Conservation (phyloP, 2,113 vertebrate species). For the Ochotona princeps region DNA sequence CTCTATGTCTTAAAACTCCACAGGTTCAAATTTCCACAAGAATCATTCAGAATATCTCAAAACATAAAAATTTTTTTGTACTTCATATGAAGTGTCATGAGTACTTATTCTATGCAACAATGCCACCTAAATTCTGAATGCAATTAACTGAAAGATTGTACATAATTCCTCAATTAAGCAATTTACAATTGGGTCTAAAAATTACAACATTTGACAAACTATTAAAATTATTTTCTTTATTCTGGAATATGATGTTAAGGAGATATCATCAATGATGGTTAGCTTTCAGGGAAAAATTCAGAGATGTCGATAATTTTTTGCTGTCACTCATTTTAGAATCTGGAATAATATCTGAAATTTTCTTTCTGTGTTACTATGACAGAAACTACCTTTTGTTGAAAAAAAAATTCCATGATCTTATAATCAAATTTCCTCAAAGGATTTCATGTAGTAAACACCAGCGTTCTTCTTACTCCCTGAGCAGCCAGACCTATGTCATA, state of each 20-base stretch:
- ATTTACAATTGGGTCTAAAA: background rate
- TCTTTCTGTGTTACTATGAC: background rate
- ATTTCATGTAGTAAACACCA: background rate
- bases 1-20: background rate
- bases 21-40: background rate
- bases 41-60: background rate
- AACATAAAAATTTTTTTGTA: background rate
- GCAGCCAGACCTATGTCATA: background rate
- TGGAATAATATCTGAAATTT: background rate
- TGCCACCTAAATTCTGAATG: background rate
- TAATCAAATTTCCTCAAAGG: background rate
- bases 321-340: background rate
- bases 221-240: background rate
- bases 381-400: background rate
- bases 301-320: conserved; percentile 5
- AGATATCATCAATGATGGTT: background rate
- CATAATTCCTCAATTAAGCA: background rate
- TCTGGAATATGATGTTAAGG: background rate
- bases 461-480: background rate
- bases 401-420: background rate
- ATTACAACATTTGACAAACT: background rate
- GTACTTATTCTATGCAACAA: background rate
- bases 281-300: background rate
- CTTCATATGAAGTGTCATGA: background rate
- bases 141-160: background rate